Conservation (phyloP, 1,140 invertebrate species). For the Orchesella cincta region DNA sequence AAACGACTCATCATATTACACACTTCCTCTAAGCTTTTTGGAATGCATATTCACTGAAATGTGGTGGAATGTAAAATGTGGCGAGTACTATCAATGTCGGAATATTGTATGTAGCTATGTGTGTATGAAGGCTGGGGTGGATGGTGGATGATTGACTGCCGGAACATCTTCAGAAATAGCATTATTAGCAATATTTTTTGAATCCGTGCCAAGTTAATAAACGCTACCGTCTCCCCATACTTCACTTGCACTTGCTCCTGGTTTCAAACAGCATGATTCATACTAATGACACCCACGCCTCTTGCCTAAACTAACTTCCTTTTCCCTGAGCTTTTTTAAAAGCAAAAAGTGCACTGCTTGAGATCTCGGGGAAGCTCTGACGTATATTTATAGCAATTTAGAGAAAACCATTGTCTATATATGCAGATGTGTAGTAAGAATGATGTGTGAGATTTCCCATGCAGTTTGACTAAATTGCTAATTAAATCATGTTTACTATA, state of each 20-base stretch:
- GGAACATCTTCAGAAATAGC: slow-evolving; percentile 18
- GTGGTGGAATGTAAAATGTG: neutral
- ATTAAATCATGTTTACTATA: neutral
- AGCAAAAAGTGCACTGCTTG: no score
- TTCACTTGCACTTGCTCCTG: neutral
- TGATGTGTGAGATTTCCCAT: no score
- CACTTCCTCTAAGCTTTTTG: slow-evolving; percentile 8
- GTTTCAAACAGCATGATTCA: neutral
- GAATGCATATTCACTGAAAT: slow-evolving; percentile 10
- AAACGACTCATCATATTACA: slow-evolving; percentile 8
- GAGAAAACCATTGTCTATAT: no score
- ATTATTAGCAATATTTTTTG: neutral
- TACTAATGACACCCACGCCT: no score
- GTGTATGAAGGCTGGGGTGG: neutral
- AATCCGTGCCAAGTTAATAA: slow-evolving; percentile 3
- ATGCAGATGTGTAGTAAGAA: no score
- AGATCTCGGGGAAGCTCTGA: no score
- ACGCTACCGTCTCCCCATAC: slow-evolving; percentile 1
- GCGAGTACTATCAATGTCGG: no score
- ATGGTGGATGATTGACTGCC: slow-evolving; percentile 15
- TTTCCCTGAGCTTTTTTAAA: no score
- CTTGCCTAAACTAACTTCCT: no score
- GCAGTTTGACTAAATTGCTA: no score
- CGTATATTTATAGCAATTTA: no score
- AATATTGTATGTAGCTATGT: neutral